These are phyloP conservation scores for Scolopax bukidnonensis DNA, from an alignment of 2,797 vertebrate genomes.

Conservation along the genomic window DNA sequence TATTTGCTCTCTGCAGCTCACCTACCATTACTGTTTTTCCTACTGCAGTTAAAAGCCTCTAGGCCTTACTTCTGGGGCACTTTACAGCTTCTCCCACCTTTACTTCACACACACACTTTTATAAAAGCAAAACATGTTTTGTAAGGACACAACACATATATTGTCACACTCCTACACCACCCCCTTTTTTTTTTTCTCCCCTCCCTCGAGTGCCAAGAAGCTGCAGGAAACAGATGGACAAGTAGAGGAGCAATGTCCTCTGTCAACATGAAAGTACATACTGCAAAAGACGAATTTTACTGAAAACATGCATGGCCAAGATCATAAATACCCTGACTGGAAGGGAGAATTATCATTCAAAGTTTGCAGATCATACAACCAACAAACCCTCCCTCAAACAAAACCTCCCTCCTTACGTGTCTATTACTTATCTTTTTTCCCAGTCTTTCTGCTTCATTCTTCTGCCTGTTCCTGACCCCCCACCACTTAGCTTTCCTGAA, in stretches of 20 bases:
- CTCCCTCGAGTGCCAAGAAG: background rate
- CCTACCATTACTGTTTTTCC: background rate
- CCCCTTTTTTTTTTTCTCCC: background rate
- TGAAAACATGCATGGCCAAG: background rate
- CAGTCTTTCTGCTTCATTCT: background rate
- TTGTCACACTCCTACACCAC: background rate
- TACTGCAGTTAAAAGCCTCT: background rate
- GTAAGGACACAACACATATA: background rate
- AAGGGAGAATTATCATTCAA: background rate
- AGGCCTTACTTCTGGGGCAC: rapidly evolving
- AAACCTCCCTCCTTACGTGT: background rate
- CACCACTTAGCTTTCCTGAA: background rate
- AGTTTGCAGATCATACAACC: background rate
- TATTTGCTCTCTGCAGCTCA: background rate
- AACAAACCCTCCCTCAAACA: no score
- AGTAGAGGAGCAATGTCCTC: background rate
- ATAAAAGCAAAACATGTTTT: background rate
- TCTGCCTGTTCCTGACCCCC: background rate
- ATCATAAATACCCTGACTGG: background rate
- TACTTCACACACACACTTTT: background rate
- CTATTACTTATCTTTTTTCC: background rate
- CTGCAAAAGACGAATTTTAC: background rate
- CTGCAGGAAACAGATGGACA: background rate
- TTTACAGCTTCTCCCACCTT: background rate
- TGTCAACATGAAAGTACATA: background rate